phyloP scores from a whole-genome alignment of 2,888 invertebrate genomes.

The Oasisia sp. region DNA sequence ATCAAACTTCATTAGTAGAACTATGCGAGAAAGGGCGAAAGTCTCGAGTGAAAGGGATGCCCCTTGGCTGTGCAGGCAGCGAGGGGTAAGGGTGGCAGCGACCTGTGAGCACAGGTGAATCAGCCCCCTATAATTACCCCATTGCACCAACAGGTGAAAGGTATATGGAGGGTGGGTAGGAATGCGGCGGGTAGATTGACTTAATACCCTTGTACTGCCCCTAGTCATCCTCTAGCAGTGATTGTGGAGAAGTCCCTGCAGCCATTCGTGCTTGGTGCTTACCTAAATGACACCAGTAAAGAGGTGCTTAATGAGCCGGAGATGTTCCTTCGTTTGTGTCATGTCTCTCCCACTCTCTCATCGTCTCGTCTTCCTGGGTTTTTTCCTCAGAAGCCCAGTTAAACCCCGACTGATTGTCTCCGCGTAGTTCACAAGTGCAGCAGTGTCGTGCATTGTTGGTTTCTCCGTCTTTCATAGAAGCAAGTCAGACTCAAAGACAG shows the following conservation, averaged over 20 bases:
- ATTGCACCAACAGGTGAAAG: conserved; percentile 5
- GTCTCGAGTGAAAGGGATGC: background rate
- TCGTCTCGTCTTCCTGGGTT: background rate
- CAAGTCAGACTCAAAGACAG: background rate
- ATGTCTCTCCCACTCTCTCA: background rate
- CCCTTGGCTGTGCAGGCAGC: background rate
- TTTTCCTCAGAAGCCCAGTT: background rate
- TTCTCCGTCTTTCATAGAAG: background rate
- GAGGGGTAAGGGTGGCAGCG: background rate
- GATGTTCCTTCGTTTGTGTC: background rate
- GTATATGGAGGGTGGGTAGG: background rate
- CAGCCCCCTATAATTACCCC: conserved; percentile 4
- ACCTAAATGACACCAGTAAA: conserved; percentile 11
- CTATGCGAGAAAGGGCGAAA: background rate
- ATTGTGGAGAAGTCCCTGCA: background rate
- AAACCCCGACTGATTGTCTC: background rate
- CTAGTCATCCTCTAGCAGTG: background rate
- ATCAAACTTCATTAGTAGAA: background rate
- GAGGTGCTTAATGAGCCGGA: background rate
- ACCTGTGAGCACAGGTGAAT: background rate
- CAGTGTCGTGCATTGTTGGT: background rate
- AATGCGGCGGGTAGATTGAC: background rate
- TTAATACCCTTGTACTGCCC: background rate
- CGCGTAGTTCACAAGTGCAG: background rate
- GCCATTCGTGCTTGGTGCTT: background rate